phyloP scores from a whole-genome alignment of 2,113 vertebrate genomes.

The Gracilinanus agilis region DNA sequence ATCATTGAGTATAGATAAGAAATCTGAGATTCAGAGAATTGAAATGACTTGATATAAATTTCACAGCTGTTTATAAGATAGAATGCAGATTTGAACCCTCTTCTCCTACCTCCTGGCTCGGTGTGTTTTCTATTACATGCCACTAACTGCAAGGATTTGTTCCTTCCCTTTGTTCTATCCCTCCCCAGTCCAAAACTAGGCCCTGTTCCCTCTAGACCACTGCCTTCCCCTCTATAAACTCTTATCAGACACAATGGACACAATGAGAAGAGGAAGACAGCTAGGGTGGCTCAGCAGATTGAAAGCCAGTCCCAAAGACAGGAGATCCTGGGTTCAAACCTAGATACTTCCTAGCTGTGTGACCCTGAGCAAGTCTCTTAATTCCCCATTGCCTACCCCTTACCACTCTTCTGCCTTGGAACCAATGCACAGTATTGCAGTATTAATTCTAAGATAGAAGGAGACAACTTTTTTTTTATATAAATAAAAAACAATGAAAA shows the following conservation, averaged over 20 bases:
- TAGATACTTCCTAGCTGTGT: no score
- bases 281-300: no score
- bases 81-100: neutral
- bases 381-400: no score
- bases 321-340: no score
- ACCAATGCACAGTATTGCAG: no score
- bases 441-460: no score
- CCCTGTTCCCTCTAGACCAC: neutral
- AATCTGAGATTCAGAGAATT: neutral
- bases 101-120: neutral
- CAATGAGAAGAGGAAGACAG: neutral
- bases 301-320: no score
- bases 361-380: no score
- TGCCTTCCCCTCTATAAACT: neutral
- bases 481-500: no score
- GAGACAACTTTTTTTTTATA: no score
- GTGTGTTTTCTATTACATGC: neutral
- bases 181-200: neutral
- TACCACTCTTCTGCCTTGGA: no score
- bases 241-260: neutral
- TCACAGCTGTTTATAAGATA: neutral
- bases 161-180: neutral
- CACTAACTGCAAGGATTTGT: neutral
- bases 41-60: neutral
- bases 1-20: neutral